These are phyloP conservation scores for Mystacides longicornis DNA, from an alignment of 2,888 invertebrate species.

Conservation along the genomic window DNA sequence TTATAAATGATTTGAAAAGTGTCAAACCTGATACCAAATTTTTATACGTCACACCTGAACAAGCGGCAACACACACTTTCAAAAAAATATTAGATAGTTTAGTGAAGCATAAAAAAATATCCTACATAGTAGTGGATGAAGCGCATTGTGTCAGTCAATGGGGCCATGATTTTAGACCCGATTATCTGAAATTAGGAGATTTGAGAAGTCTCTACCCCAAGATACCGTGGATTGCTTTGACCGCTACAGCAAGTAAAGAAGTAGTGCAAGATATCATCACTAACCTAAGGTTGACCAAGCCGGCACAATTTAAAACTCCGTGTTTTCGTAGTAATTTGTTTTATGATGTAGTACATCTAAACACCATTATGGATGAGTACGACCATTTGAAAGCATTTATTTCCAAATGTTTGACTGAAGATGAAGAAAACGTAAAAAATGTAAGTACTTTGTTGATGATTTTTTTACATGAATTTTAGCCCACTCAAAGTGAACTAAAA, in stretches of 20 bases:
- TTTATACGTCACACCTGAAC: conserved; percentile 95
- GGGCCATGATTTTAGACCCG: conserved; percentile 97
- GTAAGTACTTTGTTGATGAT: too few relatives aligned
- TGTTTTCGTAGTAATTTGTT: conserved; percentile 89
- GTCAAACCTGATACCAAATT: conserved; percentile 71
- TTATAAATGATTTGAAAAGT: conserved; percentile 69
- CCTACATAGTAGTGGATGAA: conserved; percentile 93
- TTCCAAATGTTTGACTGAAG: conserved; percentile 53
- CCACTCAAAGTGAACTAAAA: too few relatives aligned
- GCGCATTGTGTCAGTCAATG: conserved; percentile 97
- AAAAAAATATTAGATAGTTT: conserved; percentile 62
- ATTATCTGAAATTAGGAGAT: conserved; percentile 82
- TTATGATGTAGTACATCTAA: conserved; percentile 90
- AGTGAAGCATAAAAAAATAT: conserved; percentile 67
- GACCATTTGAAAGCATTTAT: conserved; percentile 74
- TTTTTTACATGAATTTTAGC: too few relatives aligned
- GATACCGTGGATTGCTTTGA: conserved; percentile 85
- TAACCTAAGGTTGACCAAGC: conserved; percentile 61
- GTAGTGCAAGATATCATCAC: conserved; percentile 77
- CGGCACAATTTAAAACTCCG: conserved; percentile 72
- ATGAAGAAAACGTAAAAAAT: conserved; percentile 44
- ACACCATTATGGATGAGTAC: conserved; percentile 72
- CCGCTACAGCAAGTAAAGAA: conserved; percentile 82
- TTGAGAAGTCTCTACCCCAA: conserved; percentile 55
- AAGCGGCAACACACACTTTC: conserved; percentile 75